Conservation (phyloP, 2,113 vertebrate species). For the Eupsittula cactorum region DNA sequence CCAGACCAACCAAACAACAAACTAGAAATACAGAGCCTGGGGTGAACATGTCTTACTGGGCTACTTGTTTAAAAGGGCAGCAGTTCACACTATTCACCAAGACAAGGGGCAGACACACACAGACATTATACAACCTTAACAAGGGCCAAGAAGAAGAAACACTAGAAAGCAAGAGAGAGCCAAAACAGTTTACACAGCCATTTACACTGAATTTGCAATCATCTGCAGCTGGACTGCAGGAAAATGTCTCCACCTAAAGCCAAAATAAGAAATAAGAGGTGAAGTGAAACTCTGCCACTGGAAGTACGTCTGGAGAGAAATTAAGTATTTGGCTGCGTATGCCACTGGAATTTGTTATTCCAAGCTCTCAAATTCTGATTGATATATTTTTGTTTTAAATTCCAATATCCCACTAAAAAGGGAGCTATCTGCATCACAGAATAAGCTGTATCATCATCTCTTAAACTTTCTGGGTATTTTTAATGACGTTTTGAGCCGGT, state of each 20-base stretch:
- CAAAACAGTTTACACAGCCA: background rate
- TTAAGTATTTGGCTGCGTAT: background rate
- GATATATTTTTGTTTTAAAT: background rate
- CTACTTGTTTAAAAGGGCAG: background rate
- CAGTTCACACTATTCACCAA: background rate
- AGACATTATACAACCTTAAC: background rate
- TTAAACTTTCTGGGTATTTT: background rate
- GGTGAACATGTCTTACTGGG: background rate
- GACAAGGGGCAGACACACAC: background rate
- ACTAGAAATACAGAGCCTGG: background rate
- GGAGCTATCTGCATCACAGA: background rate
- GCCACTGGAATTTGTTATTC: background rate
- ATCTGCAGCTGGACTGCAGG: background rate
- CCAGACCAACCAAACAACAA: background rate
- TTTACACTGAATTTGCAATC: background rate
- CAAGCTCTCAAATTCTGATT: background rate
- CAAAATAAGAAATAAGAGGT: background rate
- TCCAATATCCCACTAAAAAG: background rate
- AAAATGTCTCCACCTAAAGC: background rate
- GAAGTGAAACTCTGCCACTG: background rate
- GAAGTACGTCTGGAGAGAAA: background rate
- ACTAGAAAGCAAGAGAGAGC: background rate
- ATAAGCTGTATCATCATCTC: background rate
- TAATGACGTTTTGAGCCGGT: background rate
- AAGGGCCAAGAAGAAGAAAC: background rate